Conservation (phyloP, 2,797 vertebrate genomes). For the Pachyuromys duprasi region DNA sequence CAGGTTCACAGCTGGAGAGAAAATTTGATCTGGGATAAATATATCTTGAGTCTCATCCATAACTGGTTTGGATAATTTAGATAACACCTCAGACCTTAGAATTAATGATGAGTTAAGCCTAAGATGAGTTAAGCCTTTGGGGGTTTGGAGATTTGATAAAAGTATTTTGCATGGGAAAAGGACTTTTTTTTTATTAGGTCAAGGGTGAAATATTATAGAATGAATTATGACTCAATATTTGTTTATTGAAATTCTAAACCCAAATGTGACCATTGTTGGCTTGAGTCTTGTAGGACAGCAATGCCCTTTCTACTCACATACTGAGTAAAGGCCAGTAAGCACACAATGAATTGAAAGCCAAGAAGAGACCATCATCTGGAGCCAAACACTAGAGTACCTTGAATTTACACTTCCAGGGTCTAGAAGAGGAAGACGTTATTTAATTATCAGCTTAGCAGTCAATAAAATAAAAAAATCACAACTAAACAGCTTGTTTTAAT, state of each 20-base stretch:
- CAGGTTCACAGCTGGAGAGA: background rate
- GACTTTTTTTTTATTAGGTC: background rate
- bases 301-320: background rate
- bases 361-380: background rate
- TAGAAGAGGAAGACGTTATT: background rate
- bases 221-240: background rate
- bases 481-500: background rate
- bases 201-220: background rate
- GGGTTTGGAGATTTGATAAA: background rate
- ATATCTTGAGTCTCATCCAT: background rate
- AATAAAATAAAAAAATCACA: background rate
- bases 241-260: background rate
- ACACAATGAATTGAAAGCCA: background rate
- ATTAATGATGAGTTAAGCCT: background rate
- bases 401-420: no score
- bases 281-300: background rate
- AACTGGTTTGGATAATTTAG: background rate
- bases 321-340: background rate
- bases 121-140: background rate
- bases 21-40: background rate
- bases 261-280: background rate
- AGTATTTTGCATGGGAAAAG: background rate
- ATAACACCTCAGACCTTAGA: background rate
- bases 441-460: no score
- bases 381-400: background rate